Evolutionary conservation across 2,113 vertebrate genomes (phyloP).

Genomic region (Crypturellus undulatus): DNA sequence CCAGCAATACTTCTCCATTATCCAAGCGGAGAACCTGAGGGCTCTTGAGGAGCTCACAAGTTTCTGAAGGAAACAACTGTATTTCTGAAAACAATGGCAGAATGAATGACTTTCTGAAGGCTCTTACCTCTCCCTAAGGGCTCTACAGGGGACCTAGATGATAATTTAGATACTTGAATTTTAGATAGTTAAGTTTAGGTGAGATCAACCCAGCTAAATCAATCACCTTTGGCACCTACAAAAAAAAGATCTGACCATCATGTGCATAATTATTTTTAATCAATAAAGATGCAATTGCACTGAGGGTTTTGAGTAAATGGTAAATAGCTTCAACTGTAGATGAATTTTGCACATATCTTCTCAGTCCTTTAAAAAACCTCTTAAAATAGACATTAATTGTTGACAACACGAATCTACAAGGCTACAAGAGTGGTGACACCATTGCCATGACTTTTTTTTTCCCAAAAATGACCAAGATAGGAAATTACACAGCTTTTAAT

Average conservation of each 20-base stretch:
- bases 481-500: neutral
- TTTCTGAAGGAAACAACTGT: neutral
- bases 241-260: neutral
- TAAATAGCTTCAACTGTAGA: neutral
- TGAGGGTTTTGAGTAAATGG: neutral
- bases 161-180: no score
- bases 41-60: neutral
- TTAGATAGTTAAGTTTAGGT: no score
- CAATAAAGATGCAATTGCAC: neutral
- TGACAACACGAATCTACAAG: neutral
- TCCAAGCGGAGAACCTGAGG: neutral
- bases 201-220: no score
- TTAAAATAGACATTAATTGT: neutral
- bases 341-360: neutral
- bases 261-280: neutral
- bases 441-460: accelerated
- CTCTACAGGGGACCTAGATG: neutral
- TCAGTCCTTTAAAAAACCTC: neutral
- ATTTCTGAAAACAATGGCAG: neutral
- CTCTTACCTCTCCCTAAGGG: neutral
- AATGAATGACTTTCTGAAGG: neutral
- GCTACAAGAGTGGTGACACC: neutral
- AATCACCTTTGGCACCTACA: neutral
- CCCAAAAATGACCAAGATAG: neutral
- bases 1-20: neutral